These are phyloP conservation scores for Drosophila infuscata DNA, from an alignment of 2,888 invertebrate genomes.

Conservation along the genomic window DNA sequence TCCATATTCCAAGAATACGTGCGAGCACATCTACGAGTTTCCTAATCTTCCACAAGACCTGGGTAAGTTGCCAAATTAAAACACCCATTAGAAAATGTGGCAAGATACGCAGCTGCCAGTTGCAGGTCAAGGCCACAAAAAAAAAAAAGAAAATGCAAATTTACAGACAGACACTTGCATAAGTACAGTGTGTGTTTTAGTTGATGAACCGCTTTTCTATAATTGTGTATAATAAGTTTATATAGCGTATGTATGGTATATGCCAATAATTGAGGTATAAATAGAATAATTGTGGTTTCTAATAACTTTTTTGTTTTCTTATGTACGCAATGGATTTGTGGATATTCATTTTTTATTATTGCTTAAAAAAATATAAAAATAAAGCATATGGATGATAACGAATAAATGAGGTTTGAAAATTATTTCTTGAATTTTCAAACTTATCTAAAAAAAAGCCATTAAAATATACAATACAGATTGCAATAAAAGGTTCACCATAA, in stretches of 20 bases:
- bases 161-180: neutral
- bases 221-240: neutral
- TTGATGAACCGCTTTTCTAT: neutral
- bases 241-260: neutral
- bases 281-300: neutral
- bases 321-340: neutral
- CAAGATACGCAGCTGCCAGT: slow-evolving; percentile 9
- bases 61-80: slow-evolving; percentile 87
- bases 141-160: neutral
- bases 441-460: neutral
- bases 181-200: slow-evolving; percentile 11
- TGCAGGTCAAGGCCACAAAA: slow-evolving; percentile 20
- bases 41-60: slow-evolving; percentile 94
- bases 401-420: neutral
- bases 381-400: neutral
- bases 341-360: too few relatives aligned
- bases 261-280: neutral
- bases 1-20: slow-evolving; percentile 98
- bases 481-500: neutral
- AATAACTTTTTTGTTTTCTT: neutral
- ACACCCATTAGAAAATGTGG: neutral
- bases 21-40: slow-evolving; percentile 99
- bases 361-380: neutral
- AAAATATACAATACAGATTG: neutral
- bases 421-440: neutral